A percentile compares a stretch with the other conserved stretches of the same genome.
These are phyloP conservation scores for Drosophila anomalata DNA, from an alignment of 2,888 invertebrate genomes.

Conservation along the genomic window DNA sequence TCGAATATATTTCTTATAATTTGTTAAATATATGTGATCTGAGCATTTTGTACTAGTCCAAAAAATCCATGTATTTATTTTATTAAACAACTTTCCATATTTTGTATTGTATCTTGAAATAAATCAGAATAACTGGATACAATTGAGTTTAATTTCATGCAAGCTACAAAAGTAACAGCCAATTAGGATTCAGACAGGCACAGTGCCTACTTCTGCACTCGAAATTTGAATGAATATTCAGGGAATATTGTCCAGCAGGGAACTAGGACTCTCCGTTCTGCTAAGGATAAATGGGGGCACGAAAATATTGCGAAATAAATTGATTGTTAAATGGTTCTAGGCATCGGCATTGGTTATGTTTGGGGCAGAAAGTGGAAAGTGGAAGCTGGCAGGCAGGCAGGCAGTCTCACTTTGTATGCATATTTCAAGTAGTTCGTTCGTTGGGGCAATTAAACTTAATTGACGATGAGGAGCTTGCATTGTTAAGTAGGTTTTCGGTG, in stretches of 20 bases:
- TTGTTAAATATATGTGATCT: not conserved
- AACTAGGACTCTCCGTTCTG: not conserved
- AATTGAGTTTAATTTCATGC: slow-evolving; percentile 8
- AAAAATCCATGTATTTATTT: not conserved
- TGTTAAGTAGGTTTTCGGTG: slow-evolving; percentile 28
- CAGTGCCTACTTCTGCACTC: slow-evolving; percentile 35
- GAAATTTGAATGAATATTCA: slow-evolving; percentile 71
- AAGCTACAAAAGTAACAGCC: slow-evolving; percentile 29
- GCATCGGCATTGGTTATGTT: slow-evolving; percentile 22
- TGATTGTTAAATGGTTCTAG: slow-evolving; percentile 75
- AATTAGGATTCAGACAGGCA: slow-evolving; percentile 55
- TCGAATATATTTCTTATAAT: not conserved
- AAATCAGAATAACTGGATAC: not conserved
- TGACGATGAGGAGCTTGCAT: slow-evolving; percentile 64
- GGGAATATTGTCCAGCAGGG: slow-evolving; percentile 28
- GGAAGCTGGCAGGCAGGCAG: slow-evolving; percentile 6
- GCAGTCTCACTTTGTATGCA: slow-evolving; percentile 65
- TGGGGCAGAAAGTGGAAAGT: slow-evolving; percentile 10
- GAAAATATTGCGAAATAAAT: slow-evolving; percentile 76
- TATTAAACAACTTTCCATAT: not conserved
- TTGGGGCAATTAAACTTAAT: slow-evolving; percentile 72
- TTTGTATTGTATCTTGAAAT: not conserved
- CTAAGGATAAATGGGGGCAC: slow-evolving; percentile 30
- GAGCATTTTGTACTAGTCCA: slow-evolving; percentile 2
- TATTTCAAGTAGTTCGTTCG: slow-evolving; percentile 64